Base-by-base conservation (phyloP, 2,113 vertebrate genomes). In the Leucopsar rothschildi region DNA sequence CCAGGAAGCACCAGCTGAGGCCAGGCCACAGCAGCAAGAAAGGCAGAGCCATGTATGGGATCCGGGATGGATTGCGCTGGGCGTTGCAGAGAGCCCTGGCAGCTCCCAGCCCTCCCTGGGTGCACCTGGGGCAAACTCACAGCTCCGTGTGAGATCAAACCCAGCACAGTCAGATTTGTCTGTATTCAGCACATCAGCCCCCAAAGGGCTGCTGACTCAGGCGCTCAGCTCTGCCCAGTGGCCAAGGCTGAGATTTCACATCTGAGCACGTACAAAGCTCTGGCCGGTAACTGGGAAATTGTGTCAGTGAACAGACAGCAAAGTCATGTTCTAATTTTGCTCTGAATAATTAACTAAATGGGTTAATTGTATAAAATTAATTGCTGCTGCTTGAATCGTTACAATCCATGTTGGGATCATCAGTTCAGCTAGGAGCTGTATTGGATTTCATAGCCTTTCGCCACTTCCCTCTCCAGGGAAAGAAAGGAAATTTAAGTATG, bases 41-140 rank as follows among this genome's bases (percentile, higher is more conserved):
- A 80, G 40, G 24, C 55, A 70, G 80, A 73, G 47, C 24, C 4
- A 0, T 0, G 0, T 18, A 1, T 5, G 1, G 2, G 61, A 37
- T 24, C 47, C 0, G 0, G 10, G 52, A 17, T 6, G 17, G 78
- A 31, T 69, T 8, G 1, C 0, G 0, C 35, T 2, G 19, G n/a
- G 35, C 42, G 31, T 4, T 0, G 0, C 56, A 44, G 31, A 16
- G 15, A 77, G 9, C 0, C 0, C 33, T 0, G 0, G 55, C 16
- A 19, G 45, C 72, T 94, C 27, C 65, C 60, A 50, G 29, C 31
- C 68, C 28, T 55, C 23, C 69, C 44, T 1, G 72, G 65, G 49
- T 24, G 40, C 1, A 2, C 15, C 12, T 6, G 6, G 73, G 40
- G n/a, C n/a, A 29, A 72, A 49, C 2, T 40, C 45, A 31, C 28